Percentiles rank a stretch among this genome's conserved stretches.
Conservation (phyloP, 1,140 invertebrate genomes). For the Panagrolaimus sp. region DNA sequence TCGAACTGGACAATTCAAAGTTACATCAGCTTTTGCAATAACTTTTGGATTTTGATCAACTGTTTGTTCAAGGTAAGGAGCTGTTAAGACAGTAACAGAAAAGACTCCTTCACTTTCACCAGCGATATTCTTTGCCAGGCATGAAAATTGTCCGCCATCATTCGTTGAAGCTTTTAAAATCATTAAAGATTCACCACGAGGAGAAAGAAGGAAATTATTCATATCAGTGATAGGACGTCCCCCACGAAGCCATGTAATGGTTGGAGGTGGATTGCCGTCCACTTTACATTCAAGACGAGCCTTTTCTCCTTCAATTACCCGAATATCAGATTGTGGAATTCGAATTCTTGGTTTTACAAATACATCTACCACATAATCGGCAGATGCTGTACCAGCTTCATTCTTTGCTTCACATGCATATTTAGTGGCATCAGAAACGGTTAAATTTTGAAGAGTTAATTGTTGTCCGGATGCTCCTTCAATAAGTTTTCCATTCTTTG, state of each 20-base stretch:
- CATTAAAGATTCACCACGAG: conserved; percentile 58
- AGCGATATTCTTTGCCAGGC: conserved; percentile 60
- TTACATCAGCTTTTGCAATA: conserved; percentile 53
- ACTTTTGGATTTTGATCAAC: conserved; percentile 54
- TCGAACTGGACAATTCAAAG: conserved; percentile 61
- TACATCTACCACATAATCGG: conserved; percentile 52
- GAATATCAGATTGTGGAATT: conserved; percentile 21
- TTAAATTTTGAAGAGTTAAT: conserved; percentile 36
- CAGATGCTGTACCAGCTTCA: conserved; percentile 43
- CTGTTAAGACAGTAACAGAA: conserved; percentile 38
- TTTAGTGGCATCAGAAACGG: conserved; percentile 44
- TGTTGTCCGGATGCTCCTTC: conserved; percentile 13
- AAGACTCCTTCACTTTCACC: conserved; percentile 47
- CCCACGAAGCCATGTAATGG: conserved; percentile 42
- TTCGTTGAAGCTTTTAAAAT: conserved; percentile 59
- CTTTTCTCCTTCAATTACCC: conserved; percentile 46
- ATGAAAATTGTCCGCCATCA: conserved; percentile 62
- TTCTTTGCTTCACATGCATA: conserved; percentile 48
- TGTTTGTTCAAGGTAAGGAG: conserved; percentile 48
- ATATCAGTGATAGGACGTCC: conserved; percentile 46
- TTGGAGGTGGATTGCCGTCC: conserved; percentile 52
- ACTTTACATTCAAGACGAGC: conserved; percentile 50
- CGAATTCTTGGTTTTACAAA: conserved; percentile 36
- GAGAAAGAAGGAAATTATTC: conserved; percentile 55
- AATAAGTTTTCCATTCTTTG: conserved; percentile 64